Evolutionary conservation across 1,140 invertebrate species (phyloP).

Genomic region (Marisa cornuarietis): DNA sequence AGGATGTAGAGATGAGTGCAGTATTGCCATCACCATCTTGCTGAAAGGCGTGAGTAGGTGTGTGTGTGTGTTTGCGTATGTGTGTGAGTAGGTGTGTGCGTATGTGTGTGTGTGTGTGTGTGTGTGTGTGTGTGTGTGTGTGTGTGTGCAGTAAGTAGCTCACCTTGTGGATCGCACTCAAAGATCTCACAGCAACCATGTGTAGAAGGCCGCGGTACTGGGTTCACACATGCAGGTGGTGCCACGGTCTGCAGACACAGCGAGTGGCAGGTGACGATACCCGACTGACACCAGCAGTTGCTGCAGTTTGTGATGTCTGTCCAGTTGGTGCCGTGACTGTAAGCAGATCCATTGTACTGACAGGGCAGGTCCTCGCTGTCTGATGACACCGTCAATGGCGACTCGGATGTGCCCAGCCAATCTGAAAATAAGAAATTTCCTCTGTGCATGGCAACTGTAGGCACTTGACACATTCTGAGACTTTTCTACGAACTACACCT

Average conservation of each 20-base stretch:
- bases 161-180: constrained; percentile 16
- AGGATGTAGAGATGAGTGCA: too few relatives aligned
- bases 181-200: constrained; percentile 15
- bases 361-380: background rate
- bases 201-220: background rate
- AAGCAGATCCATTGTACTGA: constrained; percentile 5
- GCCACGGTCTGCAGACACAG: constrained; percentile 16
- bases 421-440: too few relatives aligned
- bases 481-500: too few relatives aligned
- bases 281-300: constrained; percentile 17
- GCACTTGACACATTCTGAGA: too few relatives aligned
- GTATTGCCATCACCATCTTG: too few relatives aligned
- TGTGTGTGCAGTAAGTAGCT: background rate
- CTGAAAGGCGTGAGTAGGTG: too few relatives aligned
- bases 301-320: constrained; percentile 8
- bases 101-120: constrained; percentile 1
- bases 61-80: too few relatives aligned
- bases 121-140: background rate
- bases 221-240: constrained; percentile 20
- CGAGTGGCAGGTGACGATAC: constrained; percentile 16
- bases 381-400: too few relatives aligned
- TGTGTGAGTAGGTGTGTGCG: too few relatives aligned
- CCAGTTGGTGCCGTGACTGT: constrained; percentile 19
- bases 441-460: too few relatives aligned
- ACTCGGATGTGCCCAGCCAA: too few relatives aligned